Evolutionary conservation across 2,113 vertebrate species (phyloP).

Genomic region (Pteronura brasiliensis): DNA sequence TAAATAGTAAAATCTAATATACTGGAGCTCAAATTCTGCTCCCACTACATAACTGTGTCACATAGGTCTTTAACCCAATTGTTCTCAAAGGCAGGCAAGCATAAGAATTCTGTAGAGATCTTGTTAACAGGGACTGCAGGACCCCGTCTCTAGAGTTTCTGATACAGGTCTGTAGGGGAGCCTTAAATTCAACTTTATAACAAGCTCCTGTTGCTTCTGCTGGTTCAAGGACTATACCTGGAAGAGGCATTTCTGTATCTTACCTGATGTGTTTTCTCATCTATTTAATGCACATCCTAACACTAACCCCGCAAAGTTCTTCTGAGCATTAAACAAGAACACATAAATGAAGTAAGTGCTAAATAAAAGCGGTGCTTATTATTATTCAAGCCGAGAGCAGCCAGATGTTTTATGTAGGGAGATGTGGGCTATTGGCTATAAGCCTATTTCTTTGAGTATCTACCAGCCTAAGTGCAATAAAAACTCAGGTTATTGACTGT

Average conservation of each 20-base stretch:
- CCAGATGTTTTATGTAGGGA: background rate
- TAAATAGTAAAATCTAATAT: background rate
- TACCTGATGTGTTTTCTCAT: background rate
- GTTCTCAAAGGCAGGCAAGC: background rate
- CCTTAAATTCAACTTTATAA: background rate
- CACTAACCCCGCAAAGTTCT: background rate
- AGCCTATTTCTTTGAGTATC: conserved; percentile 45
- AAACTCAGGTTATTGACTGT: conserved; percentile 45
- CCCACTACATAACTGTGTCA: background rate
- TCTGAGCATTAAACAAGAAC: background rate
- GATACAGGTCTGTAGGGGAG: background rate
- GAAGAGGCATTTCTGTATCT: background rate
- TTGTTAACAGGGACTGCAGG: background rate
- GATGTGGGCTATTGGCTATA: background rate
- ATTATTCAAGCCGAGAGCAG: background rate
- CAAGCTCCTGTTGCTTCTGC: background rate
- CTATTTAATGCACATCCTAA: background rate
- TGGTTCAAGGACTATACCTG: background rate
- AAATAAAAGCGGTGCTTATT: conserved; percentile 7
- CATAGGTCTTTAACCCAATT: background rate
- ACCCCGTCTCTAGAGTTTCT: background rate
- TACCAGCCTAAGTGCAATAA: conserved; percentile 29
- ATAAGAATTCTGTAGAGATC: background rate
- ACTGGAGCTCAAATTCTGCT: background rate
- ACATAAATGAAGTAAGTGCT: background rate